These are phyloP conservation scores for Apostichopus leukothele DNA, from an alignment of 53 echinoderm and acorn worm species.

Conservation along the genomic window DNA sequence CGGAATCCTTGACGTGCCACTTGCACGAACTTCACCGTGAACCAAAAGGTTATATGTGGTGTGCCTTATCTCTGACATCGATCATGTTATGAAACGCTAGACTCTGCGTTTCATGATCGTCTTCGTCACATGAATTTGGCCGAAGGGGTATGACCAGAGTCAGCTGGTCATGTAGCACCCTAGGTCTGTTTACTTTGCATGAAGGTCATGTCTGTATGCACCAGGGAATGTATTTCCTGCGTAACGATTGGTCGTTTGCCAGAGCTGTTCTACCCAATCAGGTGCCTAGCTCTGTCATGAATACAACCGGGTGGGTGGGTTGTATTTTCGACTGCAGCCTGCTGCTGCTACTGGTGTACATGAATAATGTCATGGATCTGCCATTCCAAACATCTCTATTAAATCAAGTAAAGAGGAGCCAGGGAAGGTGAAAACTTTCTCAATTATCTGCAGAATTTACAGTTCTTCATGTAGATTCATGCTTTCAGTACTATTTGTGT, in stretches of 20 bases:
- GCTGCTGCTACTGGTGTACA: too few species aligned
- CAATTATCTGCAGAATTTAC: too few species aligned
- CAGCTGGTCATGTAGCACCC: background rate
- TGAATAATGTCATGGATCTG: too few species aligned
- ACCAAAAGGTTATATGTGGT: background rate
- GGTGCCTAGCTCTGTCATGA: too few species aligned
- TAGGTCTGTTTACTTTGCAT: background rate
- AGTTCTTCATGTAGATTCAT: too few species aligned
- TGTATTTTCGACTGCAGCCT: too few species aligned
- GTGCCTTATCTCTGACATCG: constrained; percentile 25
- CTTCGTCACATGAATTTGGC: background rate
- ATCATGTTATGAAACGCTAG: background rate
- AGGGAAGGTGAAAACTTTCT: too few species aligned
- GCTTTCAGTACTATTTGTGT: too few species aligned
- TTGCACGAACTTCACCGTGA: background rate
- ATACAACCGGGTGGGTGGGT: too few species aligned
- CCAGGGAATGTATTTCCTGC: background rate
- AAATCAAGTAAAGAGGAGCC: too few species aligned
- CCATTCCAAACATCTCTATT: too few species aligned
- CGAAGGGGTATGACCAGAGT: background rate
- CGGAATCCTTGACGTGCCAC: constrained; percentile 28
- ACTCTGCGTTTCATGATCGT: background rate
- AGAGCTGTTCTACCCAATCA: background rate
- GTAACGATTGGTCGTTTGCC: background rate
- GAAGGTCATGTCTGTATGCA: background rate